Base-by-base conservation (phyloP, 2,797 vertebrate species). In the Halcyon leucocephala region DNA sequence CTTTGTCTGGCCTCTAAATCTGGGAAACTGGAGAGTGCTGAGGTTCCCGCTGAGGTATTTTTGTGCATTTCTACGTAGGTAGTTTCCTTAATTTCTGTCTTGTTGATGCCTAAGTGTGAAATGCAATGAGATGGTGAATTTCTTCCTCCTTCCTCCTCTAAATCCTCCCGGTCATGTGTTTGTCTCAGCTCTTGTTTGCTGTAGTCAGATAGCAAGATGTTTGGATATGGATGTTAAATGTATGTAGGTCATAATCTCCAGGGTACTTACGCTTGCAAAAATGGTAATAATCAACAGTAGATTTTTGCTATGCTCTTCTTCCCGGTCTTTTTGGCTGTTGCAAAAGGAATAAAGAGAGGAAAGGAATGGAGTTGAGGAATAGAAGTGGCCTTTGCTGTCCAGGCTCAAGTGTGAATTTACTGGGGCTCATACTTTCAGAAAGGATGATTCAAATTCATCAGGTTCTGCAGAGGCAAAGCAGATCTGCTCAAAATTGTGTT, bases 261-360 rank as follows among this genome's bases (percentile, higher is more conserved):
- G 44, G 39, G 49, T 33, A 58, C 44, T 44, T 39, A 12, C 5
- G 13, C 31, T 90, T 7, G 4, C 72, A 57, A 8, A 42, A 67
- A 73, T 3, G 33, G 29, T n/a, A 70, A 71, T 67, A 44, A 92
- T 55, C 52, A 83, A n/a, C 55, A 77, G 35, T 54, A 58, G 12
- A 13, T 64, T 55, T 77, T 74, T 52, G 12, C 35, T 64, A 1
- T 11, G 19, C 17, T 67, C 1, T 14, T 60, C 33, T 31, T 81
- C 26, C 12, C 20, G 2, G 0, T 48, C 70, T 1, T 1, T 37
- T 62, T 49, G 33, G 35, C 31, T 60, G 2, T 52, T 69, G 60
- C 69, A 26, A 52, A 78, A 67, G 14, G 28, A 48, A 12, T 12
- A 71, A 41, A 73, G 82, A 73, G 64, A 91, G 33, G 48, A 86